Conservation (phyloP, 30 jellyfish, hydroid and myxozoan genomes). For the Aurelia sp. region DNA sequence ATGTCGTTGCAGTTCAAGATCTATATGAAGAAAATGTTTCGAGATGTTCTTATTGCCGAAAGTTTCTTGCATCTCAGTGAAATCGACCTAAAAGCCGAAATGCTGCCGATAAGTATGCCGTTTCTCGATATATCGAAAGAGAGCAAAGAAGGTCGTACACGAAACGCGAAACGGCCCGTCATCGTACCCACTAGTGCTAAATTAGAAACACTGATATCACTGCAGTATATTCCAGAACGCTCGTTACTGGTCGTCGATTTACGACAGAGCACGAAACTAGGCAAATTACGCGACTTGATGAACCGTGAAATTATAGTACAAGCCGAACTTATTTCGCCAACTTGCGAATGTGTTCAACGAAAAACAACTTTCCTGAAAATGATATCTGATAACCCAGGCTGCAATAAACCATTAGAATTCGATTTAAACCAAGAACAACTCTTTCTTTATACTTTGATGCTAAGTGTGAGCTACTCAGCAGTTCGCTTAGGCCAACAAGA, state of each 20-base stretch:
- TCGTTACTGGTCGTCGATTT: conserved; percentile 80
- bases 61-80: conserved; percentile 85
- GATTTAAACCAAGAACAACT: conserved; percentile 84
- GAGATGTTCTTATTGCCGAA: conserved; percentile 89
- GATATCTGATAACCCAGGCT: conserved; percentile 92
- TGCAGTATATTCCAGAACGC: conserved; percentile 86
- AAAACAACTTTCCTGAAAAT: conserved; percentile 88
- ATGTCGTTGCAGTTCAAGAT: conserved; percentile 89
- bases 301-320: conserved; percentile 90
- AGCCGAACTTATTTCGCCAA: conserved; percentile 92
- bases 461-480: conserved; percentile 95
- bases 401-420: conserved; percentile 87
- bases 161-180: conserved; percentile 73
- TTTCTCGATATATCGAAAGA: conserved; percentile 71
- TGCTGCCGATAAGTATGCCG: conserved; percentile 90
- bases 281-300: conserved; percentile 80
- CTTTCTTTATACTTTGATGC: conserved; percentile 88
- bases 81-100: conserved; percentile 86
- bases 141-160: conserved; percentile 49
- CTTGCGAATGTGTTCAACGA: conserved; percentile 97
- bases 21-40: conserved; percentile 76
- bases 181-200: conserved; percentile 94
- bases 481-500: conserved; percentile 95
- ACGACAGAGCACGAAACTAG: conserved; percentile 89
- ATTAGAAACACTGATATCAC: conserved; percentile 84